Base-by-base conservation (phyloP, 1,140 invertebrate genomes). In the Drosophila kikkawai region DNA sequence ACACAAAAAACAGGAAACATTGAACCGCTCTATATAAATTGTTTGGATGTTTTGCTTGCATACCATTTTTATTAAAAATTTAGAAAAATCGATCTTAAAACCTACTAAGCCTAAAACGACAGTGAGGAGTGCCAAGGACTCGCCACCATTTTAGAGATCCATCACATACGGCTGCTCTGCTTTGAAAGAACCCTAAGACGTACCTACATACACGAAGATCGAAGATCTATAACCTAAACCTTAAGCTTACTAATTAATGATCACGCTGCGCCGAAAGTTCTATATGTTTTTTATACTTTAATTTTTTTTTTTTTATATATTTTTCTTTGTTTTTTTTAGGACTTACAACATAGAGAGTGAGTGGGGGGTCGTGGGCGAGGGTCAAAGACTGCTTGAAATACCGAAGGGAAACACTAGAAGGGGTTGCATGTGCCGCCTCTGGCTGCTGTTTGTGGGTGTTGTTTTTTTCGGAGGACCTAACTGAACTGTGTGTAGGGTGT, bases 1-100 rank as follows among this genome's bases (percentile, higher is more conserved):
- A 88, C 61, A 69, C 57, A 84, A 88, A 56, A 56, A 90, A 82
- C 86, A 90, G 85, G 85, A 90, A 90, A 82, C 85, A 91, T 90
- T 90, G 85, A 90, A 90, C 85, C 85, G 85, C 85, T 90, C 85
- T 90, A 70, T 90, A 74, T 90, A 90, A 91, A 90, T 91, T 82
- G 78, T 90, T 58, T 83, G 81, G 84, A 87, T 85, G 85, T 84
- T 78, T 78, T 87, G 76, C 79, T 80, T 80, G 80, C 81, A 88
- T 79, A 85, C 81, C 81, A 57, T 80, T 77, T 77, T 76, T 41
- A 41, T 76, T 22, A 22, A 61, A 74, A 80, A 84, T 80, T 84
- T 85, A 61, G 82, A 77, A 84, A 69, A 79, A 79, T 58, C 53
- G 53, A 59, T 63, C 77, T 80, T 80, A 83, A 56, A 69, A 51